These are phyloP conservation scores for Aphidius gifuensis DNA, from an alignment of 1,140 invertebrate genomes.

Conservation along the genomic window DNA sequence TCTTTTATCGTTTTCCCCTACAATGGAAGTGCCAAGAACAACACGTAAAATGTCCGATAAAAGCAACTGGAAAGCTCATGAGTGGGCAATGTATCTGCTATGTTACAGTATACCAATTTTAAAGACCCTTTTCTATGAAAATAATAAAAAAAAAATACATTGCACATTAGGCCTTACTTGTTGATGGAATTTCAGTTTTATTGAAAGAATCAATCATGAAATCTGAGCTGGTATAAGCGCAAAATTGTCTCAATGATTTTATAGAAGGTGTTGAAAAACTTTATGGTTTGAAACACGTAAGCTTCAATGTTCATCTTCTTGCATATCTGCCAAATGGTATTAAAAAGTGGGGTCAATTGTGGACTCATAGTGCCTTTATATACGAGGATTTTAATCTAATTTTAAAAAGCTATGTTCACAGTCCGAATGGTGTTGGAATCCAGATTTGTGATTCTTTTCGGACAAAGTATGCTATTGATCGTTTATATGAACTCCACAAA, in stretches of 20 bases:
- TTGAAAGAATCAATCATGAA: constrained; percentile 22
- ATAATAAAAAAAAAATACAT: constrained; percentile 30
- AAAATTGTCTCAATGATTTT: constrained; percentile 18
- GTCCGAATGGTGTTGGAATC: constrained; percentile 18
- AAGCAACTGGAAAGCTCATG: constrained; percentile 36
- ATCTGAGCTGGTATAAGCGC: constrained; percentile 19
- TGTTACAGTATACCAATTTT: constrained; percentile 30
- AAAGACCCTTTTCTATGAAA: constrained; percentile 23
- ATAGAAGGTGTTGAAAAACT: constrained; percentile 18
- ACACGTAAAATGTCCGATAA: constrained; percentile 27
- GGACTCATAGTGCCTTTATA: constrained; percentile 25
- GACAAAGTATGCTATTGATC: background rate
- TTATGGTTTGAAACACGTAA: constrained; percentile 27
- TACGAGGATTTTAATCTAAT: constrained; percentile 23
- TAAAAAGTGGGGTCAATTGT: constrained; percentile 29
- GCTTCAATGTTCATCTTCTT: constrained; percentile 32
- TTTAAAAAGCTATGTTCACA: constrained; percentile 20
- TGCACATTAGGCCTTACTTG: constrained; percentile 32
- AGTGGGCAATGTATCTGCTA: constrained; percentile 32
- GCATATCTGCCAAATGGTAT: constrained; percentile 27
- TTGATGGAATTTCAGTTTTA: constrained; percentile 30
- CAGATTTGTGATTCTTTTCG: constrained; percentile 23
- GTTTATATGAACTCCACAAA: no score
- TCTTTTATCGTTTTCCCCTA: constrained; percentile 27
- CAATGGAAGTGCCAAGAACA: constrained; percentile 29